Evolutionary conservation across 2,797 vertebrate genomes (phyloP).

Genomic region (Cossypha niveicapilla): DNA sequence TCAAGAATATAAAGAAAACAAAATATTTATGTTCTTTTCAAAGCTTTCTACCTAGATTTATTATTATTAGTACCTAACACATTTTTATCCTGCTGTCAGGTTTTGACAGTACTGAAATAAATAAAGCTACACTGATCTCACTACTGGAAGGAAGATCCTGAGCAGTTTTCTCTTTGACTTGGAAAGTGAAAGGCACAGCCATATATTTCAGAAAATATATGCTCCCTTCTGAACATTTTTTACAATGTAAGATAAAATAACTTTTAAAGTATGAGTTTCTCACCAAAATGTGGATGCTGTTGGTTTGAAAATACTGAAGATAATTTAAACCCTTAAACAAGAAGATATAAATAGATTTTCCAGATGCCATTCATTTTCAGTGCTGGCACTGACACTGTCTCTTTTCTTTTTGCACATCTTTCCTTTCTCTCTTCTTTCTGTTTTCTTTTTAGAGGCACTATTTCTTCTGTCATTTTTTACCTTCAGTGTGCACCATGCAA

Average conservation of each 20-base stretch:
- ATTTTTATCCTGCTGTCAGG: neutral
- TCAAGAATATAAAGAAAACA: neutral
- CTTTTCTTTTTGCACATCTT: neutral
- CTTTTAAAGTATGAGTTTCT: neutral
- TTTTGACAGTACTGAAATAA: neutral
- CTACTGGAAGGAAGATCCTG: neutral
- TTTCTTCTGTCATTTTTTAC: neutral
- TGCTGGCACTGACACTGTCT: neutral
- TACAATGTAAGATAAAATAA: neutral
- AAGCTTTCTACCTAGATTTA: neutral
- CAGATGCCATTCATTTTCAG: neutral
- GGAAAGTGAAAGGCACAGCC: neutral
- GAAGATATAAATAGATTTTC: neutral
- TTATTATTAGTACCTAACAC: neutral
- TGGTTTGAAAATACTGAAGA: neutral
- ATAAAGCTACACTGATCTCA: neutral
- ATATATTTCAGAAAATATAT: neutral
- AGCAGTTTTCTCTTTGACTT: neutral
- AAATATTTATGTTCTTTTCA: neutral
- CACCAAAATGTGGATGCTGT: neutral
- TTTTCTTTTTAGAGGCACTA: neutral
- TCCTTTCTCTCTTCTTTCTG: neutral
- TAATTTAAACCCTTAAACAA: neutral
- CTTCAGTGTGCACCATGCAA: neutral
- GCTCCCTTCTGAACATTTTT: neutral